These are phyloP conservation scores for Cephus pygmeus DNA, from an alignment of 2,888 invertebrate species.

Conservation along the genomic window DNA sequence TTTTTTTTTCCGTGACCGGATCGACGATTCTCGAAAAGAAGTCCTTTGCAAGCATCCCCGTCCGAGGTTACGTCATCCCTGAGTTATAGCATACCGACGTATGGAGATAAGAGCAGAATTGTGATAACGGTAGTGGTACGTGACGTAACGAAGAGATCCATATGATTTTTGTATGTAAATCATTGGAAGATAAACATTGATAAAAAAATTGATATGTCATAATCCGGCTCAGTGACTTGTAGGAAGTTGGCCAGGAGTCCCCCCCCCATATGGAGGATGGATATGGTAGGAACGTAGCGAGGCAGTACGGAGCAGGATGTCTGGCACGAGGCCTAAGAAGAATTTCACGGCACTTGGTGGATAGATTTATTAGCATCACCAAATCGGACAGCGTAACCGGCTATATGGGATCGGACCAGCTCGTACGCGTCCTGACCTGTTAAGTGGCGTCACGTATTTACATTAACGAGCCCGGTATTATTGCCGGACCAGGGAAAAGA, in stretches of 20 bases:
- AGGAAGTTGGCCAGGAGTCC: neutral
- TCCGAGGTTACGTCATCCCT: too few species aligned
- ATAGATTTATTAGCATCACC: conserved; percentile 43
- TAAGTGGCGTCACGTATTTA: neutral
- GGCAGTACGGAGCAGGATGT: neutral
- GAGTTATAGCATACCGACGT: neutral
- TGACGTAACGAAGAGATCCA: neutral
- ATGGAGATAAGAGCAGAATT: neutral
- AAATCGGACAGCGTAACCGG: conserved; percentile 30
- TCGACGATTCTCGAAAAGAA: neutral
- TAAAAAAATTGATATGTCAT: neutral
- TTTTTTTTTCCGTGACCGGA: neutral
- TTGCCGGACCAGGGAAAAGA: neutral
- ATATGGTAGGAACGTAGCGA: neutral
- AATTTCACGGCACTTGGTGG: conserved; percentile 45
- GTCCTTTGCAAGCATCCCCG: too few species aligned
- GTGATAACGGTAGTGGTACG: too few species aligned
- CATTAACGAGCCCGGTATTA: neutral
- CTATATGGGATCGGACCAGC: neutral
- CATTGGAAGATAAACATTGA: neutral
- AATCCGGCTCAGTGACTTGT: neutral
- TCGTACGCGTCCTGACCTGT: neutral
- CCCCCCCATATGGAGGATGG: neutral
- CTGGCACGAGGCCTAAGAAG: conserved; percentile 27
- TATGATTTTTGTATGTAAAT: neutral